Percentiles rank a stretch among this genome's conserved stretches.
Evolutionary conservation across 2,888 invertebrate genomes (phyloP).

Genomic region (Orthosia gothica): DNA sequence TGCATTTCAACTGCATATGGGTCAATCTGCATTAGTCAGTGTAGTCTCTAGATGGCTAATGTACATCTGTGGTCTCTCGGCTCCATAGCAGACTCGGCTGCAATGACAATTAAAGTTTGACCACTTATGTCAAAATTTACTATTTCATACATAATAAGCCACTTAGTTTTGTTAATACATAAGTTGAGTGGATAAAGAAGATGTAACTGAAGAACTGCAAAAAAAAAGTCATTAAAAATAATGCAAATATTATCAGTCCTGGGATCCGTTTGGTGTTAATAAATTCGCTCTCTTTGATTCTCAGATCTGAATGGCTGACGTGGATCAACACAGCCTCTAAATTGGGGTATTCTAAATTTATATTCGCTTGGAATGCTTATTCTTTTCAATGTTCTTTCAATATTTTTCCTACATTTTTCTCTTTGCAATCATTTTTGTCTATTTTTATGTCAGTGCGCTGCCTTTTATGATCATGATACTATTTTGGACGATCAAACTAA

Average conservation of each 20-base stretch:
- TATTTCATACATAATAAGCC: too few relatives aligned
- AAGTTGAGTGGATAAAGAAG: too few relatives aligned
- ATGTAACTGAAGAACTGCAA: too few relatives aligned
- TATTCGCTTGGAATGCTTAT: constrained; percentile 11
- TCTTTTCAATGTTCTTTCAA: constrained; percentile 4
- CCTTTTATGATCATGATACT: background rate
- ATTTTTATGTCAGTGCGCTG: background rate
- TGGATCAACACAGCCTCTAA: constrained; percentile 67
- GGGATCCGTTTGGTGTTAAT: background rate
- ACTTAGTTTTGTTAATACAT: too few relatives aligned
- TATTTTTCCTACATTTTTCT: background rate
- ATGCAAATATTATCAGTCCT: background rate
- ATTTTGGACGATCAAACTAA: background rate
- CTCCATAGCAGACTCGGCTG: too few relatives aligned
- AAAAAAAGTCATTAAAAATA: background rate
- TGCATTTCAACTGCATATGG: too few relatives aligned
- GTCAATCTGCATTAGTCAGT: too few relatives aligned
- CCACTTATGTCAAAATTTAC: too few relatives aligned
- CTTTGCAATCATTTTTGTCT: background rate
- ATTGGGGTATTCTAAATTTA: constrained; percentile 54
- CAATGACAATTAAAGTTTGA: too few relatives aligned
- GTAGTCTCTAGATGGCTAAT: too few relatives aligned
- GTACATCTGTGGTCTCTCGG: too few relatives aligned
- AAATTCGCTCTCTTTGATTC: constrained; percentile 17
- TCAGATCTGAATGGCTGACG: constrained; percentile 65